Conservation (phyloP, 2,888 invertebrate species). For the Dendrolimus pini region DNA sequence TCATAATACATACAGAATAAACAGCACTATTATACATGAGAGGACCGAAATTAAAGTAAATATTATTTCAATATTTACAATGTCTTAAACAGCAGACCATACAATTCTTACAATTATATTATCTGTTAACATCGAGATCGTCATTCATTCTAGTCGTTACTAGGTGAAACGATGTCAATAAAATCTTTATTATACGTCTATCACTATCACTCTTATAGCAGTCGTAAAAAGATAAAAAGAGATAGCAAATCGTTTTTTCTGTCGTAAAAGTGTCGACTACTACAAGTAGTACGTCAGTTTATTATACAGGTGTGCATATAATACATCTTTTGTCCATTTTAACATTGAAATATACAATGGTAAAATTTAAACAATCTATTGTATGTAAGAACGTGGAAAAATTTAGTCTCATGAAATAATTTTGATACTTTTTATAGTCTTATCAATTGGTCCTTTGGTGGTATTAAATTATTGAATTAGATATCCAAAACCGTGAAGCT, state of each 20-base stretch:
- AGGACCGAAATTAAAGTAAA: no score
- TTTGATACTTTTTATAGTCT: not conserved
- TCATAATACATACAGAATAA: no score
- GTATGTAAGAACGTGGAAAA: not conserved
- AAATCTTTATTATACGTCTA: not conserved
- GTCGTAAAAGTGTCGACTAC: not conserved
- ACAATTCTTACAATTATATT: no score
- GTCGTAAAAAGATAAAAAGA: not conserved
- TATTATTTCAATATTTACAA: not conserved
- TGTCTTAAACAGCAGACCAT: not conserved
- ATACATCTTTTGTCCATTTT: not conserved
- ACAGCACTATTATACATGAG: no score
- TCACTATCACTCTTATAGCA: not conserved
- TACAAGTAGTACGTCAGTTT: not conserved
- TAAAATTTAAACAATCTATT: not conserved
- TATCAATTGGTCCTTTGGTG: not conserved
- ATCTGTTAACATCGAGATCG: conserved; percentile 2
- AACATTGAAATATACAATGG: not conserved
- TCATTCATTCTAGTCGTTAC: not conserved
- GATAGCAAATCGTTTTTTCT: not conserved
- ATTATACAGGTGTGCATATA: not conserved
- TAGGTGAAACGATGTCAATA: not conserved
- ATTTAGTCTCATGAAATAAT: not conserved
- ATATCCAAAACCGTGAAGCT: no score
- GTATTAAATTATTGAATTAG: no score